Evolutionary conservation across 92 coral and sea anemone species (phyloP).

Genomic region (Phenganax stokvisi): DNA sequence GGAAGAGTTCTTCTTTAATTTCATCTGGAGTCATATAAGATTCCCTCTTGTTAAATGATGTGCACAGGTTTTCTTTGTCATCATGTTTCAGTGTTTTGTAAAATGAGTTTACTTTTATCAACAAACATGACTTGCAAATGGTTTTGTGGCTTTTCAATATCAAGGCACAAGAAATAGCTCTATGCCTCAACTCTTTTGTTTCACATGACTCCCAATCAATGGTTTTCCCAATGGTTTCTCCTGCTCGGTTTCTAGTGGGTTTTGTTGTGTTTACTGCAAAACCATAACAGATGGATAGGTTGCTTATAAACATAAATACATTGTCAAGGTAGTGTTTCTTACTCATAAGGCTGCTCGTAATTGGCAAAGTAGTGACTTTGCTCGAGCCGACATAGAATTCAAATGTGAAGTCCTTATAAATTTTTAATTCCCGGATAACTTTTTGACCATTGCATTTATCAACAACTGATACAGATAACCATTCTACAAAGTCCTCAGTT

Average conservation of each 20-base stretch:
- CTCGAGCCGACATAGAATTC: neutral
- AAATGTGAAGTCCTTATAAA: constrained; percentile 19
- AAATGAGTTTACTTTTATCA: constrained; percentile 9
- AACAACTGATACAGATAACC: neutral
- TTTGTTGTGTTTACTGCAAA: constrained; percentile 31
- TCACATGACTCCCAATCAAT: constrained; percentile 22
- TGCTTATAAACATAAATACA: constrained; percentile 17
- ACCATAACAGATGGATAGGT: constrained; percentile 27
- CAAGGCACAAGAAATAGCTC: constrained; percentile 26
- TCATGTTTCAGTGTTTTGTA: constrained; percentile 10
- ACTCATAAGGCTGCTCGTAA: neutral
- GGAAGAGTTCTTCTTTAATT: constrained; percentile 34
- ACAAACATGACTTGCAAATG: constrained; percentile 11
- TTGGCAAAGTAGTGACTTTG: constrained; percentile 7
- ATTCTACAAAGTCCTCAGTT: neutral
- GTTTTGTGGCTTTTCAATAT: constrained; percentile 5
- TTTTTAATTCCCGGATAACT: neutral
- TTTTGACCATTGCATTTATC: neutral
- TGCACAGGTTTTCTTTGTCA: neutral
- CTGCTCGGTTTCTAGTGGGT: constrained; percentile 6
- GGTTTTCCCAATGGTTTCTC: constrained; percentile 26
- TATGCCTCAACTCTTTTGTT: constrained; percentile 2
- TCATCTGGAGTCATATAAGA: constrained; percentile 31
- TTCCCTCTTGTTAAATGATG: constrained; percentile 27
- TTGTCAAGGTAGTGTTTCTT: neutral